A percentile compares a stretch with the other conserved stretches of the same genome.
These are phyloP conservation scores for Drosophila novamexicana DNA, from an alignment of 1,140 invertebrate genomes.

Conservation along the genomic window DNA sequence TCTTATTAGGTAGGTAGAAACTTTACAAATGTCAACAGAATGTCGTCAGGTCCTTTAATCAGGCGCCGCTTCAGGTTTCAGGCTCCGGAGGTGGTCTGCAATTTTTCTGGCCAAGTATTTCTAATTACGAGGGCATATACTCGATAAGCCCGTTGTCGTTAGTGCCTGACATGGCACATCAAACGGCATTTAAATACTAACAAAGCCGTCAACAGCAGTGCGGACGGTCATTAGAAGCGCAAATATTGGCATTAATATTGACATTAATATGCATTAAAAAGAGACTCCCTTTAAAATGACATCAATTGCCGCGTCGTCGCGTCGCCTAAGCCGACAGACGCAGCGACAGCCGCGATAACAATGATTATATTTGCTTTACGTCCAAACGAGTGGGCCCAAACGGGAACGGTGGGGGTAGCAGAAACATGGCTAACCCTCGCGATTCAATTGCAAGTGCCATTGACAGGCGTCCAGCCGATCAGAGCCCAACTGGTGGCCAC, in stretches of 20 bases:
- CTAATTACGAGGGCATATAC: conserved; percentile 64
- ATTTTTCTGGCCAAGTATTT: conserved; percentile 28
- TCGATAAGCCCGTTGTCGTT: conserved; percentile 58
- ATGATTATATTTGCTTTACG: conserved; percentile 51
- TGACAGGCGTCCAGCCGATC: conserved; percentile 39
- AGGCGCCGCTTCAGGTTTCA: conserved; percentile 34
- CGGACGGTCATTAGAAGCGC: conserved; percentile 70
- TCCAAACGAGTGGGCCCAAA: not conserved
- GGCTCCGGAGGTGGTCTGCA: not conserved
- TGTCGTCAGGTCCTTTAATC: conserved; percentile 71
- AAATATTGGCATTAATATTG: conserved; percentile 82
- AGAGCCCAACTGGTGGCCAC: conserved; percentile 5
- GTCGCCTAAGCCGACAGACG: conserved; percentile 31
- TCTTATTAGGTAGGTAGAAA: conserved; percentile 57
- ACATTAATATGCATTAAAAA: conserved; percentile 80
- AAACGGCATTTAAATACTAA: conserved; percentile 58
- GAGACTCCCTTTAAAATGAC: conserved; percentile 73
- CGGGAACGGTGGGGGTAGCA: not conserved
- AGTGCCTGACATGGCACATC: conserved; percentile 51
- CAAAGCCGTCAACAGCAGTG: conserved; percentile 64
- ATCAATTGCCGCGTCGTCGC: conserved; percentile 68
- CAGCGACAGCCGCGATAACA: conserved; percentile 42
- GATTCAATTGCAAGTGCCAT: conserved; percentile 60
- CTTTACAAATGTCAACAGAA: conserved; percentile 77
- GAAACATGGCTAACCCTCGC: conserved; percentile 18